phyloP scores from a whole-genome alignment of 2,113 vertebrate genomes.

The Xenus cinereus region DNA sequence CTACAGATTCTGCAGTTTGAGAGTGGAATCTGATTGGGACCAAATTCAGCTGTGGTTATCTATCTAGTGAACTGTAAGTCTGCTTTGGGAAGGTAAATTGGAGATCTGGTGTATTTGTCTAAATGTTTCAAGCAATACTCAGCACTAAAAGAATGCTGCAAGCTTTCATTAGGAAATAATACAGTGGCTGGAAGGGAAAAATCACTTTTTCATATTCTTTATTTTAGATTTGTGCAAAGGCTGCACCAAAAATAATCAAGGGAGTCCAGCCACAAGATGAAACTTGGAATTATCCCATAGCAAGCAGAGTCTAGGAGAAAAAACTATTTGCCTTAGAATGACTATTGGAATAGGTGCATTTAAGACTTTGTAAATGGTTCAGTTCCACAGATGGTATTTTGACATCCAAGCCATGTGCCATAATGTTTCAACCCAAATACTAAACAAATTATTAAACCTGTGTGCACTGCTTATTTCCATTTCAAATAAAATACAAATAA shows the following conservation, averaged over 20 bases:
- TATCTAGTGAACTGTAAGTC: background rate
- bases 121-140: background rate
- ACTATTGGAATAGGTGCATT: background rate
- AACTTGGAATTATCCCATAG: background rate
- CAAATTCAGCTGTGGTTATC: background rate
- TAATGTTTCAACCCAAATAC: conserved; percentile 4
- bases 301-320: background rate
- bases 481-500: conserved; percentile 29
- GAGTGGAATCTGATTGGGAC: background rate
- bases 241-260: background rate
- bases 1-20: background rate
- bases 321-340: background rate
- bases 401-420: background rate
- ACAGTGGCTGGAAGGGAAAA: background rate
- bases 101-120: background rate
- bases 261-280: background rate
- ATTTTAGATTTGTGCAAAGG: background rate
- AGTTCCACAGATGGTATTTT: background rate
- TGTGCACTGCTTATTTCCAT: conserved; percentile 7
- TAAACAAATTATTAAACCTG: conserved; percentile 42
- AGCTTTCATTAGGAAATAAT: background rate
- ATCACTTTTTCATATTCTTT: background rate
- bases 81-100: background rate
- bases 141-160: background rate
- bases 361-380: background rate